A percentile compares a stretch with the other conserved stretches of the same genome.
Evolutionary conservation across 2,888 invertebrate genomes (phyloP).

Genomic region (Nemoura dubitans): DNA sequence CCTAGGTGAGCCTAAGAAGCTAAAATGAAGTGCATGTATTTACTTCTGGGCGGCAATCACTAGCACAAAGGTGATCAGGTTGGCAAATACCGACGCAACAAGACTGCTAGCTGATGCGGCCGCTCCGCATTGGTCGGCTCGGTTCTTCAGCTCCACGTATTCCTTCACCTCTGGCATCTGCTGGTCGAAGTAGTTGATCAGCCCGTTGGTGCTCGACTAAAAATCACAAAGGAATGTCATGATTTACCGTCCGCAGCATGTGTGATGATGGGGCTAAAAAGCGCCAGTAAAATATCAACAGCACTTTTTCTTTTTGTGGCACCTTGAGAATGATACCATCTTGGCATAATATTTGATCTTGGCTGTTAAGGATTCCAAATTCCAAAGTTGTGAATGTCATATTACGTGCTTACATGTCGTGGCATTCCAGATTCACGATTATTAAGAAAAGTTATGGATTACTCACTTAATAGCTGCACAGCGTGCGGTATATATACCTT

Average conservation of each 20-base stretch:
- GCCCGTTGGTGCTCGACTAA: background rate
- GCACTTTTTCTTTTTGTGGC: too few relatives aligned
- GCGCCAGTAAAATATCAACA: background rate
- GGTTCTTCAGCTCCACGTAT: constrained; percentile 29
- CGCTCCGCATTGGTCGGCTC: constrained; percentile 33
- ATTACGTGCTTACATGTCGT: too few relatives aligned
- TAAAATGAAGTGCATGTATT: too few relatives aligned
- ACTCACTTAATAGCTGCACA: too few relatives aligned
- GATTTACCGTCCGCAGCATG: background rate
- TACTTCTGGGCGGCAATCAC: background rate
- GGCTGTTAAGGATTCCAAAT: too few relatives aligned
- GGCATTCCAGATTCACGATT: too few relatives aligned
- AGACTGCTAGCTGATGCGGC: background rate
- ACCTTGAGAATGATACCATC: too few relatives aligned
- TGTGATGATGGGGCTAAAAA: background rate
- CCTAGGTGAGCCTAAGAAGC: too few relatives aligned
- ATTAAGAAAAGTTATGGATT: too few relatives aligned
- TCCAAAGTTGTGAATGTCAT: too few relatives aligned
- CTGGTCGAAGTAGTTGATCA: constrained; percentile 30
- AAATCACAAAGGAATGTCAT: background rate
- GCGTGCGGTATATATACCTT: constrained; percentile 58
- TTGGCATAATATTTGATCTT: too few relatives aligned
- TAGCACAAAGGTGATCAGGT: background rate
- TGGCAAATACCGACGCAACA: background rate
- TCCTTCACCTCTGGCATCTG: constrained; percentile 15